Percentiles rank a stretch among this genome's conserved stretches.
phyloP scores from a whole-genome alignment of 2,113 vertebrate species.

The Pyrgilauda ruficollis region DNA sequence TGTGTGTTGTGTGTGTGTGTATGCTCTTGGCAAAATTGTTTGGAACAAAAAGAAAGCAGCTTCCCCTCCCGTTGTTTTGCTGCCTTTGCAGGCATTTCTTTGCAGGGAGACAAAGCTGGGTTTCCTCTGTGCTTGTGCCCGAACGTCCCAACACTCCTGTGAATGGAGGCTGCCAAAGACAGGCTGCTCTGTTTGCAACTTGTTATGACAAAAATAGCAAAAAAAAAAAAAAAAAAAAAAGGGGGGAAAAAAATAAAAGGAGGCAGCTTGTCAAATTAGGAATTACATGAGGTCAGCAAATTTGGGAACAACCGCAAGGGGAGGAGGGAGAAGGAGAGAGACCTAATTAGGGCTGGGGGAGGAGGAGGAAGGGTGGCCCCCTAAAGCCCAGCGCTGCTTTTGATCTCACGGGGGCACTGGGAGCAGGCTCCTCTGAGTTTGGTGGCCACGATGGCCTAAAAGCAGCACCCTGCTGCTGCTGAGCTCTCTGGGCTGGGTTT shows the following conservation, averaged over 20 bases:
- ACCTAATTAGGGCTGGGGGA: slow-evolving; percentile 24
- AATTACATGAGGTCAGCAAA: slow-evolving; percentile 66
- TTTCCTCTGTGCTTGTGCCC: neutral
- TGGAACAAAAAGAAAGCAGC: slow-evolving; percentile 42
- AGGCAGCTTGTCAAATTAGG: slow-evolving; percentile 52
- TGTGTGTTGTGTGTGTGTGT: neutral
- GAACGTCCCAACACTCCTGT: slow-evolving; percentile 1
- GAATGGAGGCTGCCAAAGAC: slow-evolving; percentile 15
- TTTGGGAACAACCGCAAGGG: slow-evolving; percentile 11
- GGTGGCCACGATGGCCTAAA: neutral
- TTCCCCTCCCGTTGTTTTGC: slow-evolving; percentile 59
- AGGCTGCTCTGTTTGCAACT: slow-evolving; percentile 2
- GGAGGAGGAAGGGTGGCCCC: neutral
- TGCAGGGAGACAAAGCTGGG: slow-evolving; percentile 34
- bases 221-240: neutral
- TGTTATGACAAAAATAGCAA: slow-evolving; percentile 42
- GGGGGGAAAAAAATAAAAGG: neutral
- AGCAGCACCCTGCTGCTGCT: neutral
- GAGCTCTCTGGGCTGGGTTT: neutral
- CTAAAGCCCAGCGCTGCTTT: neutral
- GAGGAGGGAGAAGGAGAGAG: slow-evolving; percentile 32
- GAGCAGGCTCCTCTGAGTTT: neutral
- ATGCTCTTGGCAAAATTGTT: slow-evolving; percentile 10
- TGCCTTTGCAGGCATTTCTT: slow-evolving; percentile 38
- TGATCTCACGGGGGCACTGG: neutral